Conservation (phyloP, 2,113 vertebrate species). For the Peromyscus maniculatus region DNA sequence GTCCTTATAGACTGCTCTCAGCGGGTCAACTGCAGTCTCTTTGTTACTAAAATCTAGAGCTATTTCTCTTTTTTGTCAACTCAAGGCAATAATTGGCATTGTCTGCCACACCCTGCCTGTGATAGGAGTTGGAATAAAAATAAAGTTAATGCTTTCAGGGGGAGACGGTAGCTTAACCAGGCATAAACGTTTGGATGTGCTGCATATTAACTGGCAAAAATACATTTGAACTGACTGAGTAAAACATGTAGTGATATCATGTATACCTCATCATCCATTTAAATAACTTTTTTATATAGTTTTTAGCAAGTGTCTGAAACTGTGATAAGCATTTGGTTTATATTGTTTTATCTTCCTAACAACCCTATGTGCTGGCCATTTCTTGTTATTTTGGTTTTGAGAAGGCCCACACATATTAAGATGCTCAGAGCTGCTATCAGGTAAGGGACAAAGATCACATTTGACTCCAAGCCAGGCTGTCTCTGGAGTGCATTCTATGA, state of each 20-base stretch:
- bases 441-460: not conserved
- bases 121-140: not conserved
- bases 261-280: not conserved
- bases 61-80: not conserved
- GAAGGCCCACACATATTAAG: not conserved
- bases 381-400: slow-evolving; percentile 23
- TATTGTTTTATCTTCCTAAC: not conserved
- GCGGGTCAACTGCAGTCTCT: not conserved
- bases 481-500: not conserved
- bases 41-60: not conserved
- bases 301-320: not conserved
- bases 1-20: not conserved
- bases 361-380: not conserved
- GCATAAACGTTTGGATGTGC: not conserved
- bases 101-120: not conserved
- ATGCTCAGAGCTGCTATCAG: not conserved
- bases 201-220: not conserved
- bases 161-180: not conserved
- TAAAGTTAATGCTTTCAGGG: not conserved
- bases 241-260: not conserved
- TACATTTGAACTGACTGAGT: slow-evolving; percentile 26
- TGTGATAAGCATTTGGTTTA: not conserved
- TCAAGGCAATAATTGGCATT: not conserved
- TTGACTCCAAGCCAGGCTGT: not conserved
- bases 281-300: slow-evolving; percentile 11